Percentiles rank a stretch among this genome's conserved stretches.
Evolutionary conservation across 2,797 vertebrate species (phyloP).

Genomic region (Gouania willdenowi): DNA sequence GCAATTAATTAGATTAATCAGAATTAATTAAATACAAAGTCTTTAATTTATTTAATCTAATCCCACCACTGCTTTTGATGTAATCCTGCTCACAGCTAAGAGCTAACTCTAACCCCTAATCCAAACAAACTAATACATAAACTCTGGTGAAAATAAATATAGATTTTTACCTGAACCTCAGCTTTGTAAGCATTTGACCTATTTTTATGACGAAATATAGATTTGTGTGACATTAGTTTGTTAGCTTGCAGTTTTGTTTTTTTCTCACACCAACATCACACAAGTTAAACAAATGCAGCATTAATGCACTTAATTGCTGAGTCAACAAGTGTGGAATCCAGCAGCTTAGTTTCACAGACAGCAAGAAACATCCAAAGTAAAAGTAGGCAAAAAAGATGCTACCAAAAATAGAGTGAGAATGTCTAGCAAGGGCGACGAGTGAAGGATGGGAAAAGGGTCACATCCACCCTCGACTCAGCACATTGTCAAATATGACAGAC

Average conservation of each 20-base stretch:
- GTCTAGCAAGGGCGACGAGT: constrained; percentile 20
- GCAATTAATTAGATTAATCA: too few relatives aligned
- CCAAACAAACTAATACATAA: too few relatives aligned
- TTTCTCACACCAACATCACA: constrained; percentile 46
- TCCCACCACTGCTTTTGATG: too few relatives aligned
- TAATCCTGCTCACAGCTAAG: too few relatives aligned
- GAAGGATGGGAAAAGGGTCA: constrained; percentile 30
- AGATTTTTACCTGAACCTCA: too few relatives aligned
- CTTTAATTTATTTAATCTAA: too few relatives aligned
- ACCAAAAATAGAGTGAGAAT: constrained; percentile 32
- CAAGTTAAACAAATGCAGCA: constrained; percentile 44
- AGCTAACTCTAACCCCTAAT: too few relatives aligned
- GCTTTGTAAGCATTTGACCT: too few relatives aligned
- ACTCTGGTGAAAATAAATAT: too few relatives aligned
- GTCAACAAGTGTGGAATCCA: constrained; percentile 58
- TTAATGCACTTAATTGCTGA: constrained; percentile 67
- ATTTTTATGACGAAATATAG: constrained; percentile 53
- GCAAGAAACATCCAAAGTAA: constrained; percentile 54
- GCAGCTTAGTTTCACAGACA: constrained; percentile 50
- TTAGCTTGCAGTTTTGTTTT: constrained; percentile 45
- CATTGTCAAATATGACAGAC: constrained; percentile 62
- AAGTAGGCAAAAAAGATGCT: constrained; percentile 40
- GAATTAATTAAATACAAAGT: too few relatives aligned
- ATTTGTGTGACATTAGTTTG: constrained; percentile 51
- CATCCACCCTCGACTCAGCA: constrained; percentile 54